Evolutionary conservation across 2,797 vertebrate genomes (phyloP).

Genomic region (Sebastiscus tertius): DNA sequence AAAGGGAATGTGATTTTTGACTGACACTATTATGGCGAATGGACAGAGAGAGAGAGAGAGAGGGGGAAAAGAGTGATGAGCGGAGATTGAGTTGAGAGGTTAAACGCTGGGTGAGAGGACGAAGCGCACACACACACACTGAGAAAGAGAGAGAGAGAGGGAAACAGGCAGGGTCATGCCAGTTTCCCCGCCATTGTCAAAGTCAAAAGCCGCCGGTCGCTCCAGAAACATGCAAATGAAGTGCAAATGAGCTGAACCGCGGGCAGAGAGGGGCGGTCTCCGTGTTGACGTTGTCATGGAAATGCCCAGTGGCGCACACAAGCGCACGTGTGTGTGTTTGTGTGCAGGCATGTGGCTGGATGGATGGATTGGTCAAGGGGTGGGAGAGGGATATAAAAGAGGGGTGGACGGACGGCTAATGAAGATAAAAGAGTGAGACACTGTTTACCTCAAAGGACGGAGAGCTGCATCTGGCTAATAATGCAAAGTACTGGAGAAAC

Average conservation of each 20-base stretch:
- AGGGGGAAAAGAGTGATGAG: constrained; percentile 3
- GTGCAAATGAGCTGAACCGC: constrained; percentile 82
- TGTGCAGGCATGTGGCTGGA: constrained; percentile 39
- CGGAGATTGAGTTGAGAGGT: constrained; percentile 40
- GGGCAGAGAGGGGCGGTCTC: constrained; percentile 68
- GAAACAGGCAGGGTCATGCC: constrained; percentile 55
- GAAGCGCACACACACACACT: constrained; percentile 1
- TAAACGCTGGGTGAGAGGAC: constrained; percentile 28
- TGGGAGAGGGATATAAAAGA: constrained; percentile 36
- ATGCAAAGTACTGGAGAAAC: constrained; percentile 49
- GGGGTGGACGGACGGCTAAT: constrained; percentile 44
- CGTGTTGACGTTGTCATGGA: constrained; percentile 81
- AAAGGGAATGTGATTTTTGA: constrained; percentile 2
- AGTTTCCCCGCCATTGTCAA: constrained; percentile 74
- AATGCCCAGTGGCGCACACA: constrained; percentile 69
- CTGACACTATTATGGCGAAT: constrained; percentile 9
- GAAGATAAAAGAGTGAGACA: constrained; percentile 54
- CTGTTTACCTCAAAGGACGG: constrained; percentile 43
- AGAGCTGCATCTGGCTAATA: constrained; percentile 31
- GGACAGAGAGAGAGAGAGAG: constrained; percentile 2
- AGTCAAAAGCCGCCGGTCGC: constrained; percentile 80
- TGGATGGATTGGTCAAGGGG: constrained; percentile 43
- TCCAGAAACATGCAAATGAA: constrained; percentile 84
- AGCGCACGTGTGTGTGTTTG: constrained; percentile 1
- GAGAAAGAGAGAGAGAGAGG: background rate